Evolutionary conservation across 1,140 invertebrate species (phyloP), one percentile per base, ranked within the genome.

Genomic region (Solen grandis): DNA sequence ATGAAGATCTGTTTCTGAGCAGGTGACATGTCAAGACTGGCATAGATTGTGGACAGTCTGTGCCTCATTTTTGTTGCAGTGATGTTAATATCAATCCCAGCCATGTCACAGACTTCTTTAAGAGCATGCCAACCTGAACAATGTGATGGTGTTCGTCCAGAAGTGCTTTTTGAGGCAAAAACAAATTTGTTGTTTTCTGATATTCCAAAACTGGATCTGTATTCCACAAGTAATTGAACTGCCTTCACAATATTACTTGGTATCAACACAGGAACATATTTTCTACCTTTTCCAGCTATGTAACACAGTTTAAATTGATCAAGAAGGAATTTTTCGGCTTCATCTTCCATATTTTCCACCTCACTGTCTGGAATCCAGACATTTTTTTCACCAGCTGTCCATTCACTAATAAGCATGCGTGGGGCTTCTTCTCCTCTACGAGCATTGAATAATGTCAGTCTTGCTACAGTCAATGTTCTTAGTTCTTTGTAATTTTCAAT

Each of bases 121-220:
- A 83, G 68, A 33, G 82, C 69, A 52, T 83, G 69, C 68, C 75
- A 80, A 35, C 76, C 82, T 35, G 76, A 79, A 59, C 68, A 78
- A 55, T 63, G 57, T 27, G 27, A 70, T 33, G 54, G 65, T n/a
- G n/a, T n/a, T n/a, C n/a, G n/a, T n/a, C n/a, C n/a, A n/a, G n/a
- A n/a, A 2, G 68, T 63, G 29, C 54, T 73, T 41, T 73, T 79
- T 3, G 75, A 57, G 10, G 82, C 76, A 83, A 79, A 83, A 50
- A 83, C 29, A 62, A 72, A 83, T n/a, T 8, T n/a, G 59, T 78
- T 83, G 19, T 41, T 46, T 29, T 27, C 35, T 16, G n/a, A 36
- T 57, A 80, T 72, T 13, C 68, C 77, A 73, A 60, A 59, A 22
- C 16, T 35, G 27, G 27, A n/a, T 52, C 76, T 79, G 38, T 83